These are phyloP conservation scores for Germaria angustata DNA, from an alignment of 2,888 invertebrate genomes.

Conservation along the genomic window DNA sequence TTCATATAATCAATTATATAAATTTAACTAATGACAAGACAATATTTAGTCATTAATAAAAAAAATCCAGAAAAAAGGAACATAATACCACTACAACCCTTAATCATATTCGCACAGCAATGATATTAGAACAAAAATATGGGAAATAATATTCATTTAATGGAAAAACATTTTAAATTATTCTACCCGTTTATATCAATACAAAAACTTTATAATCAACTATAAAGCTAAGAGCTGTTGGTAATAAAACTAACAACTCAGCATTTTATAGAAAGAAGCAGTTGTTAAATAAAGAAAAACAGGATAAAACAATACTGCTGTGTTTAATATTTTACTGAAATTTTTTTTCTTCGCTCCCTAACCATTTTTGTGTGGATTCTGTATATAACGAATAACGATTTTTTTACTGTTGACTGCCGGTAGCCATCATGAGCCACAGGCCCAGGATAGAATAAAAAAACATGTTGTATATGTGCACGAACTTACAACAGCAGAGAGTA, in stretches of 20 bases:
- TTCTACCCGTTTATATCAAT: neutral
- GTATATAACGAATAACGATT: constrained; percentile 53
- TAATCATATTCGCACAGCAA: neutral
- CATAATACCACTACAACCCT: constrained; percentile 6
- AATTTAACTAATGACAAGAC: constrained; percentile 22
- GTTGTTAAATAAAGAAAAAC: neutral
- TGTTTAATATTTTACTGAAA: neutral
- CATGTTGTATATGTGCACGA: neutral
- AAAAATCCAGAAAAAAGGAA: constrained; percentile 4
- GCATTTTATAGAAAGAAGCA: neutral
- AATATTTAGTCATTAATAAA: constrained; percentile 11
- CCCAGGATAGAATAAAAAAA: constrained; percentile 21
- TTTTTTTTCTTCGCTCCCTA: neutral
- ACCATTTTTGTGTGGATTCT: neutral
- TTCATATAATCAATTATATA: constrained; percentile 9
- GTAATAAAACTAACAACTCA: constrained; percentile 41
- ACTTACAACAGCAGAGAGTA: neutral
- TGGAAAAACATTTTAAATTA: constrained; percentile 8
- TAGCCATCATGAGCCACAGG: constrained; percentile 53
- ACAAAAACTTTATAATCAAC: constrained; percentile 13
- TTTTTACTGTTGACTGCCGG: constrained; percentile 36
- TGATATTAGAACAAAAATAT: neutral
- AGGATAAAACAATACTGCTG: constrained; percentile 31
- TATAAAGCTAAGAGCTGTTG: neutral
- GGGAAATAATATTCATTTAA: neutral